Evolutionary conservation across 2,888 invertebrate species (phyloP), one percentile per base, ranked within the genome.

Genomic region (Antitype chi): DNA sequence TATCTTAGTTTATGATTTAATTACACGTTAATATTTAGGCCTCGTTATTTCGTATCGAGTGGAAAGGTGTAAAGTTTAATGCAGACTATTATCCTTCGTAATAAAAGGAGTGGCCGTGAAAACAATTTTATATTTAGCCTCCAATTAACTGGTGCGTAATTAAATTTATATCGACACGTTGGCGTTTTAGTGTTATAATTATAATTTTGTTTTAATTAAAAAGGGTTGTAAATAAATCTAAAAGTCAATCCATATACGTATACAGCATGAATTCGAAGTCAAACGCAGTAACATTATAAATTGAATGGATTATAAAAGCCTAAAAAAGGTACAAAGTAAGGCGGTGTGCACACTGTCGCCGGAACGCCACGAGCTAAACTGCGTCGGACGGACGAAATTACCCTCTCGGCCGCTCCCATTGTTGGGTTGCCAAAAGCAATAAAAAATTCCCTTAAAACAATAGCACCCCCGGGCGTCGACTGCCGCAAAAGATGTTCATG

Each of bases 1-100:
- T 95, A 96, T 96, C 95, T 94, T 89, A 91, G 89, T 96, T 96
- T 96, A 96, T 96, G 93, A 91, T 95, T 95, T 96, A 96, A 96
- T 96, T 96, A 95, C 91, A 90, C 87, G 88, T 92, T 92, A 92
- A 93, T 92, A 91, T 91, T 91, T 91, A 89, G 88, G 85, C 85
- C 90, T 89, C 88, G 91, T 93, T 94, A 93, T 90, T 90, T 91
- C 89, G 89, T 93, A 94, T 94, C 93, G 91, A 85, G 82, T 85
- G 85, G 82, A 85, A 89, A 93, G 90, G 92, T 93, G 94, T 94
- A 92, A 92, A 93, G 90, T 91, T 92, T 91, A 92, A 92, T 93
- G 91, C 85, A 82, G 84, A 87, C 88, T 86, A 88, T 91, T 93
- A 93, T 93, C 91, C 91, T 89, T 85, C 79, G 89, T 85, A 90